phyloP scores from a whole-genome alignment of 2,113 vertebrate genomes.

The Tichodroma muraria region DNA sequence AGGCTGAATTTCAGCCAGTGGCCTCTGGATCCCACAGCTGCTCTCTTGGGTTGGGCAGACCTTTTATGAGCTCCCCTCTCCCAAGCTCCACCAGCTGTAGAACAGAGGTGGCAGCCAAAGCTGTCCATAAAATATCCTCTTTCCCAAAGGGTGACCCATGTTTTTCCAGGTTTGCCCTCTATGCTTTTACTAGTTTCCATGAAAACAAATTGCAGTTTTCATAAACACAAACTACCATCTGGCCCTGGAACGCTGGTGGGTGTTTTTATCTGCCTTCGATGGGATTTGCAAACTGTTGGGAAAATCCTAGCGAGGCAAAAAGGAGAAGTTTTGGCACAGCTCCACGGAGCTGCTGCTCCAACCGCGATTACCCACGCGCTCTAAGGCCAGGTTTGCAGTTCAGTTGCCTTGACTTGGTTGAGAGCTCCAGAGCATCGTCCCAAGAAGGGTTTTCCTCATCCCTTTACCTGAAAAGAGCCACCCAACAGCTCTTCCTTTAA shows the following conservation, averaged over 20 bases:
- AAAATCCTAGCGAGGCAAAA: conserved; percentile 38
- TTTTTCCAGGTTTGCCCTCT: not conserved
- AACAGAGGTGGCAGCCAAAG: not conserved
- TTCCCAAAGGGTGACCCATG: not conserved
- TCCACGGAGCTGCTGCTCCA: not conserved
- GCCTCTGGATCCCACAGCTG: not conserved
- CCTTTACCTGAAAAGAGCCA: not conserved
- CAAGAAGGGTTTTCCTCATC: not conserved
- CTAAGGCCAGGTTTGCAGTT: not conserved
- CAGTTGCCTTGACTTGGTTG: not conserved
- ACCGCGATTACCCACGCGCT: accelerated
- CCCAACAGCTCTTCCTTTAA: not conserved
- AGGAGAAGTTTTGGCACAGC: not conserved
- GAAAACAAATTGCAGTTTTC: conserved; percentile 36
- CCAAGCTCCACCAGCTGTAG: not conserved
- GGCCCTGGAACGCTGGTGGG: not conserved
- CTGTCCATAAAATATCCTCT: not conserved
- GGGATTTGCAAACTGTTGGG: conserved; percentile 16
- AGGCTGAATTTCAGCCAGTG: not conserved
- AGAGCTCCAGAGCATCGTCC: not conserved
- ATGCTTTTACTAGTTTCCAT: conserved; percentile 37
- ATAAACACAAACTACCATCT: conserved; percentile 44
- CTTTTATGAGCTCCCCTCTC: not conserved
- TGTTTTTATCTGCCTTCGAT: not conserved
- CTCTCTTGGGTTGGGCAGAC: not conserved